Conservation (phyloP, 2,797 vertebrate genomes). For the Limnodromus scolopaceus region DNA sequence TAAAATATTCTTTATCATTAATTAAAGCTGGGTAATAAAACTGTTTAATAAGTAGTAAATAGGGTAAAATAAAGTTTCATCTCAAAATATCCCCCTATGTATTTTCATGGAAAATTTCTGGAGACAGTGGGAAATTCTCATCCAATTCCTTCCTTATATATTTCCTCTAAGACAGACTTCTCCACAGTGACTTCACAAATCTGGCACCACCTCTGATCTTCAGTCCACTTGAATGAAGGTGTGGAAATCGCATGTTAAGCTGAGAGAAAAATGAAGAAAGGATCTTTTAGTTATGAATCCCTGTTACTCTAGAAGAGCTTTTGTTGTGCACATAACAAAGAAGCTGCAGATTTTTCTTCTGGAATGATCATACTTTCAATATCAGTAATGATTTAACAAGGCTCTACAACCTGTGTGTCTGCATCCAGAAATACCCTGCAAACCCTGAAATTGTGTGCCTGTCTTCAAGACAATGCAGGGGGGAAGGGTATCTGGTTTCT, state of each 20-base stretch:
- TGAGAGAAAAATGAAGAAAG: not conserved
- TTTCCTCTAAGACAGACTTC: not conserved
- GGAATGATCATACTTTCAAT: not conserved
- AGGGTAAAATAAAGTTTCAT: not conserved
- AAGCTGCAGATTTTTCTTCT: not conserved
- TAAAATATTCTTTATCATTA: not conserved
- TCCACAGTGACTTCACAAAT: not conserved
- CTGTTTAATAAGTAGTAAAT: not conserved
- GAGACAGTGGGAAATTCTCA: not conserved
- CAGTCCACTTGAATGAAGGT: not conserved
- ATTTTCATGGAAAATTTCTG: not conserved
- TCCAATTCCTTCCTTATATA: not conserved
- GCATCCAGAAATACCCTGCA: not conserved
- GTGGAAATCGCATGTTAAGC: not conserved
- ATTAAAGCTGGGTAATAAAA: not conserved
- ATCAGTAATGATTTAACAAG: not conserved
- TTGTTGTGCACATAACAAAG: not conserved
- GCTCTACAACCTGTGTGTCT: accelerated
- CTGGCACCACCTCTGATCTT: not conserved
- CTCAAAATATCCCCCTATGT: not conserved
- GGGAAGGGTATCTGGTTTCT: not conserved
- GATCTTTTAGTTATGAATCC: not conserved
- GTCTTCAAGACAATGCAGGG: not conserved
- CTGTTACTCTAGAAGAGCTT: not conserved
- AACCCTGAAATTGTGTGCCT: not conserved